Conservation (phyloP, 2,797 vertebrate species). For the Gouania willdenowi region DNA sequence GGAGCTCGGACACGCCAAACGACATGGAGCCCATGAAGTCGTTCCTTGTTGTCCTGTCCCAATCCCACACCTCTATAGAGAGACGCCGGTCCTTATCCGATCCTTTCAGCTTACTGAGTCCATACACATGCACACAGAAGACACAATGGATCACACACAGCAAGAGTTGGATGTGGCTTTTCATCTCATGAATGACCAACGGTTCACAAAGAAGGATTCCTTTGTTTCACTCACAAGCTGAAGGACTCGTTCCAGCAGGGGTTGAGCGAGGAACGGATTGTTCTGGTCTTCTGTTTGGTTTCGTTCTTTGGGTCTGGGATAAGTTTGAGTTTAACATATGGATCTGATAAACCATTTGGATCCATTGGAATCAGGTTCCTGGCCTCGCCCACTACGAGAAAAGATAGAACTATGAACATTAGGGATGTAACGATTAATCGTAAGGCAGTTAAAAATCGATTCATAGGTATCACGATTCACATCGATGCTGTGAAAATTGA, state of each 20-base stretch:
- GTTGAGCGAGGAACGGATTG: conserved; percentile 93
- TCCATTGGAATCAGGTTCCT: conserved; percentile 98
- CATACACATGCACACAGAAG: neutral
- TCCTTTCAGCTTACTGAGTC: conserved; percentile 86
- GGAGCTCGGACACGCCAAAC: conserved; percentile 95
- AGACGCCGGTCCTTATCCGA: conserved; percentile 92
- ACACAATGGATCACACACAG: neutral
- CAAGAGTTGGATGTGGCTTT: neutral
- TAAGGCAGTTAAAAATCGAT: too few species aligned
- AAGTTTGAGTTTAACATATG: conserved; percentile 96
- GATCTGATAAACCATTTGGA: conserved; percentile 94
- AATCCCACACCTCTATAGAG: conserved; percentile 96
- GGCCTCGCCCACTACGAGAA: conserved; percentile 85
- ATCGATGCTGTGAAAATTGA: too few species aligned
- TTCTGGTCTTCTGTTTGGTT: conserved; percentile 97
- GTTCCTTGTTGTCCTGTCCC: conserved; percentile 94
- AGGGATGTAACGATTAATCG: too few species aligned
- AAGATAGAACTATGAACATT: too few species aligned
- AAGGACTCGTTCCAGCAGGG: conserved; percentile 96
- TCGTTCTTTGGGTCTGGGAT: conserved; percentile 97
- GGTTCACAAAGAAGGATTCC: too few species aligned
- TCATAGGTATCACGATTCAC: too few species aligned
- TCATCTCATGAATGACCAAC: too few species aligned
- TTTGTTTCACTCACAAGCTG: conserved; percentile 82
- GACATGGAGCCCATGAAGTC: conserved; percentile 99